These are phyloP conservation scores for Diarsia rubi DNA, from an alignment of 2,888 invertebrate species.

Conservation along the genomic window DNA sequence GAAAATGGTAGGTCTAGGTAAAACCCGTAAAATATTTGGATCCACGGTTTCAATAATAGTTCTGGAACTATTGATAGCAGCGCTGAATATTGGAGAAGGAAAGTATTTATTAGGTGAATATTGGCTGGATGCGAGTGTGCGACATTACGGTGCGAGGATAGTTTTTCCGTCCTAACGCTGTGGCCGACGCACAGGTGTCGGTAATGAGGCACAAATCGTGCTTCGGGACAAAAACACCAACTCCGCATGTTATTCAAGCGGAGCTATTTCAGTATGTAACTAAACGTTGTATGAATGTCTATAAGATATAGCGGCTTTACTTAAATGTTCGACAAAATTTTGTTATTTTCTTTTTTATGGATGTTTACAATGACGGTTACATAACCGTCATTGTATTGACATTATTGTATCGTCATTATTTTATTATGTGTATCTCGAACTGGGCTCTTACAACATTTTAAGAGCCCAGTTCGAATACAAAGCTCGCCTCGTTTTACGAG, in stretches of 20 bases:
- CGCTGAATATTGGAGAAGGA: slow-evolving; percentile 79
- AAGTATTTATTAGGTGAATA: slow-evolving; percentile 89
- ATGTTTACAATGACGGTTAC: neutral
- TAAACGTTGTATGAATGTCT: slow-evolving; percentile 15
- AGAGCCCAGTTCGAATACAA: neutral
- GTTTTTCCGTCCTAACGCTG: slow-evolving; percentile 79
- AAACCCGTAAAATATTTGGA: slow-evolving; percentile 78
- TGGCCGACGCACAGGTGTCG: slow-evolving; percentile 85
- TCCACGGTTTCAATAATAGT: slow-evolving; percentile 83
- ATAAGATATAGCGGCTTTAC: neutral
- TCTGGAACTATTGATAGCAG: slow-evolving; percentile 80
- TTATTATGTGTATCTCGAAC: too few species aligned
- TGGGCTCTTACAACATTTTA: too few species aligned
- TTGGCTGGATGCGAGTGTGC: slow-evolving; percentile 77
- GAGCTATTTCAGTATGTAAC: slow-evolving; percentile 35
- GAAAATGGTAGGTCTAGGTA: slow-evolving; percentile 65
- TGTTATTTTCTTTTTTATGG: neutral
- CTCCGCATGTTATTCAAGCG: slow-evolving; percentile 65
- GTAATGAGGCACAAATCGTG: slow-evolving; percentile 85
- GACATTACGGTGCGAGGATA: slow-evolving; percentile 82
- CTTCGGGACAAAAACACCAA: slow-evolving; percentile 76
- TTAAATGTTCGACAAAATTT: neutral
- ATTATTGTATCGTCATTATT: too few species aligned
- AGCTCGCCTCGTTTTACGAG: neutral
- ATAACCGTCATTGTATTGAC: too few species aligned